Conservation (phyloP, 92 coral and sea anemone species). For the Actinostola sp. region DNA sequence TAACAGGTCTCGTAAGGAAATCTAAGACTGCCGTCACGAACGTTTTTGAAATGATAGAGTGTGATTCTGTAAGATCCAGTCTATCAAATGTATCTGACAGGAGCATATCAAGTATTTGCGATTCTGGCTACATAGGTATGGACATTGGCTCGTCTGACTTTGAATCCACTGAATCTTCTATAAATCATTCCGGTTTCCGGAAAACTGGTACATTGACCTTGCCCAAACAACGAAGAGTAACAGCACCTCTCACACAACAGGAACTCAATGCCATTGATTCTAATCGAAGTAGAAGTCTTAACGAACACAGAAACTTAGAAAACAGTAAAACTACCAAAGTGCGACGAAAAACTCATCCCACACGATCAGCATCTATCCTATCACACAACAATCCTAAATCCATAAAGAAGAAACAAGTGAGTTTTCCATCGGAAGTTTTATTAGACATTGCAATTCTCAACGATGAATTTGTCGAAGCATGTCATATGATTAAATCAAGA, state of each 20-base stretch:
- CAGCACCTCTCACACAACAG: conserved; percentile 54
- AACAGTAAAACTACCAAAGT: conserved; percentile 8
- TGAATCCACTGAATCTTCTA: conserved; percentile 45
- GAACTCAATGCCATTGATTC: conserved; percentile 46
- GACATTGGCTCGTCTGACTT: conserved; percentile 34
- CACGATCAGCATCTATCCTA: conserved; percentile 5
- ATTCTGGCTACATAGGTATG: conserved; percentile 72
- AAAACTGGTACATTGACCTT: conserved; percentile 2
- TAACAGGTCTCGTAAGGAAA: conserved; percentile 27
- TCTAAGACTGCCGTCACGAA: conserved; percentile 34
- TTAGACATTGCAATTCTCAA: conserved; percentile 64
- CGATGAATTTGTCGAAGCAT: conserved; percentile 84
- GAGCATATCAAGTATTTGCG: conserved; percentile 57
- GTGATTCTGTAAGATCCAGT: conserved; percentile 64
- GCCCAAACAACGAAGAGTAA: conserved; percentile 50
- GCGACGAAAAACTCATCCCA: conserved; percentile 38
- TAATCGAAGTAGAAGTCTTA: background rate
- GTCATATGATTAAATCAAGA: conserved; percentile 78
- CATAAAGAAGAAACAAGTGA: conserved; percentile 46
- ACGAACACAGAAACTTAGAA: background rate
- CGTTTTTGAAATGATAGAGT: conserved; percentile 39
- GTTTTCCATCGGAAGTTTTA: conserved; percentile 65
- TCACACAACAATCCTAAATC: background rate
- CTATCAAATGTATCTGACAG: conserved; percentile 68
- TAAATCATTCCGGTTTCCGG: conserved; percentile 14